phyloP scores from a whole-genome alignment of 2,888 invertebrate genomes.

The Drosophila fulvimacula region DNA sequence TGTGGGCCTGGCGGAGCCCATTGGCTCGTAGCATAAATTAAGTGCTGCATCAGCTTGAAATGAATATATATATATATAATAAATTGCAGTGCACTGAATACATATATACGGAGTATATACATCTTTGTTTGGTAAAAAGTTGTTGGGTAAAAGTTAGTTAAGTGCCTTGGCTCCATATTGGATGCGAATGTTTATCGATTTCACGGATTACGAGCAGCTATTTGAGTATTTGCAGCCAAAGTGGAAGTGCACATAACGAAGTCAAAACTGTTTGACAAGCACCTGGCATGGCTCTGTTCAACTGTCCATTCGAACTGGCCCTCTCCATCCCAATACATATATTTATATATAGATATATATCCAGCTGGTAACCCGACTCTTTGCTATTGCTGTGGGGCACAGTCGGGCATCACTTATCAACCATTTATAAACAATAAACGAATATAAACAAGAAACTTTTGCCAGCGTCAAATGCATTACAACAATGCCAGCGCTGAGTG shows the following conservation, averaged over 20 bases:
- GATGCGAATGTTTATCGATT: slow-evolving; percentile 51
- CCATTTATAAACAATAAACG: slow-evolving; percentile 79
- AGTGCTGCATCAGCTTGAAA: background rate
- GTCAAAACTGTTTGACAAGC: slow-evolving; percentile 59
- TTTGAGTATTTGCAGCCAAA: slow-evolving; percentile 13
- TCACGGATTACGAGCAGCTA: slow-evolving; percentile 36
- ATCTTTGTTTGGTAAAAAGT: slow-evolving; percentile 20
- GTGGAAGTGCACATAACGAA: slow-evolving; percentile 26
- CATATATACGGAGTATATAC: background rate
- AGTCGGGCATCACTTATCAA: slow-evolving; percentile 68
- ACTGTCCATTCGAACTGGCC: background rate
- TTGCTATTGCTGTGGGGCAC: slow-evolving; percentile 25
- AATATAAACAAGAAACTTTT: slow-evolving; percentile 79
- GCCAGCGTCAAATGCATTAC: slow-evolving; percentile 70
- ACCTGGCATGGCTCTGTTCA: slow-evolving; percentile 29
- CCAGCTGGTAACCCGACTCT: slow-evolving; percentile 5
- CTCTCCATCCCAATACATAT: background rate
- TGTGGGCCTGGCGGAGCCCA: background rate
- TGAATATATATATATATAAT: slow-evolving; percentile 21
- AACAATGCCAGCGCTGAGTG: slow-evolving; percentile 40
- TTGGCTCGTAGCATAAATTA: slow-evolving; percentile 21
- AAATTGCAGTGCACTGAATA: slow-evolving; percentile 31
- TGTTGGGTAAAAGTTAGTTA: slow-evolving; percentile 32
- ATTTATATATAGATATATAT: background rate
- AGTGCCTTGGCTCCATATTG: slow-evolving; percentile 39